These are phyloP conservation scores for Poecilobothrus nobilitatus DNA, from an alignment of 2,888 invertebrate species.

Conservation along the genomic window DNA sequence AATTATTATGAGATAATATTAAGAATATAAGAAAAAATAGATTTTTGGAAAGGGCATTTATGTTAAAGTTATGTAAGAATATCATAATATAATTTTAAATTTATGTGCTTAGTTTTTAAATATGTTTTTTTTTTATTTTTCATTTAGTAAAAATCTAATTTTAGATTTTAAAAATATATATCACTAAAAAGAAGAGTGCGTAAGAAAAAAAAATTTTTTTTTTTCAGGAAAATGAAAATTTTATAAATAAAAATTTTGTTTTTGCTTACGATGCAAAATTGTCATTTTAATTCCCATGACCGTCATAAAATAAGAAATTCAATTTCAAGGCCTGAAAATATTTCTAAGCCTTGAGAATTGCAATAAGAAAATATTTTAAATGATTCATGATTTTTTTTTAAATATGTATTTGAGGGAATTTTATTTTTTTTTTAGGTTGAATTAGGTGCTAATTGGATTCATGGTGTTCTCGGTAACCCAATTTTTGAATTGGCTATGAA, in stretches of 20 bases:
- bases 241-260: no score
- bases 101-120: not conserved
- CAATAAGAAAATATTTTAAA: no score
- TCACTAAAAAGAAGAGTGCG: not conserved
- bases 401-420: not conserved
- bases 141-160: not conserved
- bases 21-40: no score
- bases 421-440: conserved; percentile 50
- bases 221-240: no score
- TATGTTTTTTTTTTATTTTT: no score
- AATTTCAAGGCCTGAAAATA: not conserved
- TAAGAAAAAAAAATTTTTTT: no score
- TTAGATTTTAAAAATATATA: not conserved
- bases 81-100: not conserved
- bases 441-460: conserved; percentile 89
- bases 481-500: conserved; percentile 80
- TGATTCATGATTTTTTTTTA: not conserved
- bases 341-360: not conserved
- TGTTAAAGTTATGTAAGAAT: not conserved
- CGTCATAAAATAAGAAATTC: not conserved
- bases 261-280: no score
- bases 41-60: not conserved
- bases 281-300: not conserved
- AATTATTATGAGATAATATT: no score
- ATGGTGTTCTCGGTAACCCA: conserved; percentile 82